Evolutionary conservation across 2,888 invertebrate species (phyloP), one percentile per base, ranked within the genome.

Genomic region (Lycocerus yunnanus): DNA sequence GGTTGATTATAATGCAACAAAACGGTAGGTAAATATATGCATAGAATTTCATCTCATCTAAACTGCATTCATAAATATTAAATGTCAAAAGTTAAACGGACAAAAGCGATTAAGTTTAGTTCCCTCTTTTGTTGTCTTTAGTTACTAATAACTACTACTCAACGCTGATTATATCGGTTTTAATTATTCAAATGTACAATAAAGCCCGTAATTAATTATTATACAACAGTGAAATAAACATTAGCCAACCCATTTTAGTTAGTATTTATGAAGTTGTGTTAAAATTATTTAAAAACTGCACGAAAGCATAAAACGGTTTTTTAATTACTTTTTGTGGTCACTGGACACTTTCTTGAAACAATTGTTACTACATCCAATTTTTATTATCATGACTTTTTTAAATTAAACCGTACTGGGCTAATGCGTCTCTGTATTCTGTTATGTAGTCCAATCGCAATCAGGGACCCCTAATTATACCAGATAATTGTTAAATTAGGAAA

Each of bases 1-100:
- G 73, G 43, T 70, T 70, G 66, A 73, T 73, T 69, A 73, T 70
- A 73, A 73, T 73, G 73, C 73, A 73, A 70, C 58, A 61, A 70
- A 70, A 73, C 43, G 43, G 43, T 43, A 43, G 69, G 65, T 73
- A 69, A 73, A 73, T 73, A 69, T 68, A 69, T 73, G 69, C 73
- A 73, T 65, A 73, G 60, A 61, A 66, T 70, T 69, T 43, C 21
- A 66, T 15, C 67, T 61, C 73, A 66, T 70, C 70, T 67, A 59
- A 15, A 24, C 43, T 66, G 72, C 67, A 71, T 71, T 63, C 20
- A 24, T 61, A 69, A 69, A 69, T 69, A 59, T 15, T 16, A 61
- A 15, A 61, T 61, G 61, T 61, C 61, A 61, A 61, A 61, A 16
- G 18, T 13, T 18, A 16, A 61, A 61, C 15, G 61, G 61, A 18